Base-by-base conservation (phyloP, 2,888 invertebrate species). In the Athetis lepigone region DNA sequence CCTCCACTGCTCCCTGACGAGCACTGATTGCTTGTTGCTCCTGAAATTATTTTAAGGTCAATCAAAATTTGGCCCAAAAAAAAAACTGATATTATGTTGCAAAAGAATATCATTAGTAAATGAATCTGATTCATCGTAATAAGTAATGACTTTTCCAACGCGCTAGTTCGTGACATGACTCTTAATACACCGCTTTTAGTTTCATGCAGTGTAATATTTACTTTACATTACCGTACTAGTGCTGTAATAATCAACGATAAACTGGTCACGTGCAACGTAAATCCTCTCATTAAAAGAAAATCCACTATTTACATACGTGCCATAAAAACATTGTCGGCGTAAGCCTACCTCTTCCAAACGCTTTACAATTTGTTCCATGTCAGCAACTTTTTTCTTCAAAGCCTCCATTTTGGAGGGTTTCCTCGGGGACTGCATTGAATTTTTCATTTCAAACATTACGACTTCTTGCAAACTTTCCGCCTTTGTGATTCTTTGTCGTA, bases 351-450 rank as follows among this genome's bases (percentile, higher is more conserved):
- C 93, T 85, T 95, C 95, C 68, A 95, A 91, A 80, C 89, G 85
- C 71, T 92, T 93, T n/a, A 95, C 93, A 79, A 87, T 86, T 76
- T 88, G 95, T 86, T 97, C 96, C 81, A 96, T 95, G 77, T 97
- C 96, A 57, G 92, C 90, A 49, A 97, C 96, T 82, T 96, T 96
- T 73, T 94, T 93, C 79, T 95, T 95, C 80, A 97, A 92, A 72
- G 95, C 93, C 75, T 97, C 97, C 89, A 97, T 96, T 89, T 87
- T 92, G 21, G 94, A 95, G 0, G 93, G 94, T 71, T 91, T 91
- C 79, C 94, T 87, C 16, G 94, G 94, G n/a, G 94, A 94, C 74
- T 90, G 92, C 92, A 93, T 93, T 63, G 94, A 92, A 82, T 94
- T 94, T 87, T 90, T 93, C 91, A 93, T 94, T 88, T 94, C 95